Base-by-base conservation (phyloP, 2,888 invertebrate species). In the Coenonympha arcania region DNA sequence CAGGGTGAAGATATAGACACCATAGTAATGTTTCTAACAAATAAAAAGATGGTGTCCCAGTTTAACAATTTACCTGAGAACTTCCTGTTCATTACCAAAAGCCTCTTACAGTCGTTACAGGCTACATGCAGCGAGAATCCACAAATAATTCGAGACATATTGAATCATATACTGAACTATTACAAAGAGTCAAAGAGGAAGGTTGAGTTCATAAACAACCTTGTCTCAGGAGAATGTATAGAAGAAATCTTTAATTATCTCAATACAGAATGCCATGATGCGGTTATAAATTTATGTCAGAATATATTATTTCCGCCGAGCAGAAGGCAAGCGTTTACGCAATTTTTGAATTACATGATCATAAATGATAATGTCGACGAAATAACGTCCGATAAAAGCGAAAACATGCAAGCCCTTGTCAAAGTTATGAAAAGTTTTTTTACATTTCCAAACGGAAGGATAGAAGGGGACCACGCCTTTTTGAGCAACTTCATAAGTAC, bases 391-490 rank as follows among this genome's bases (percentile, higher is more conserved):
- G 80, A 86, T 56, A 86, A 79, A 53, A 83, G 84, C 0, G 86
- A 87, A 33, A 82, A 79, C 30, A 79, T 87, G 44, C 80, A 81
- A 57, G 77, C 80, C 0, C 80, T 86, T 1, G 61, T 86, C 1
- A 85, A 81, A 72, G 76, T 85, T 4, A 79, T 87, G 79, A 73
- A 69, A 51, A 55, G 71, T 0, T 76, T 85, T 48, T 79, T 85
- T 40, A 74, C 76, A 31, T 82, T 76, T 34, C 74, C 80, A 0
- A 73, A 72, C 48, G 69, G 71, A 18, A 61, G 76, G n/a, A 66
- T 70, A 0, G 64, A 63, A 1, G 69, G 58, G 16, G 67, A 78
- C 42, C 44, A 61, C 0, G 69, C 68, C 44, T 83, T 83, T 51
- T 52, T 87, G 30, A 58, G 58, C n/a, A 66, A 78, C 52, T 87